Evolutionary conservation across 2,888 invertebrate species (phyloP).

Genomic region (Dyspetes luteomarginatus): DNA sequence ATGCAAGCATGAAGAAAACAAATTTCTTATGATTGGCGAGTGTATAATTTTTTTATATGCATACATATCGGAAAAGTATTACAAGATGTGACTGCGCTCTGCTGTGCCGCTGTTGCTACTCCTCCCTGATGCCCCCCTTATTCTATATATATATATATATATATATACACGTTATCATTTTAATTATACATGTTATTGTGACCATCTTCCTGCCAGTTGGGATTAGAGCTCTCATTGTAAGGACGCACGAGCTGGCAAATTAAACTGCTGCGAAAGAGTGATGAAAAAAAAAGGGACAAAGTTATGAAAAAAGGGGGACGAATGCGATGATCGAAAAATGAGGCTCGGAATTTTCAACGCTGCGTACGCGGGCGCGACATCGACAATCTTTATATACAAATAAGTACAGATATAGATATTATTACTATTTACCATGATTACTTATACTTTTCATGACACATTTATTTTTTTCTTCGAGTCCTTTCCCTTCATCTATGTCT

Average conservation of each 20-base stretch:
- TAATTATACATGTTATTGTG: slow-evolving; percentile 35
- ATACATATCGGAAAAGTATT: slow-evolving; percentile 69
- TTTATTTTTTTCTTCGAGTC: slow-evolving; percentile 10
- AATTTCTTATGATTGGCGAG: slow-evolving; percentile 44
- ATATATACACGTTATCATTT: slow-evolving; percentile 5
- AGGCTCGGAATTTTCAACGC: slow-evolving; percentile 31
- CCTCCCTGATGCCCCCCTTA: slow-evolving; percentile 11
- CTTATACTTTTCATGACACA: not conserved
- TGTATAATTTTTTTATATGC: slow-evolving; percentile 66
- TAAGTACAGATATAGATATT: slow-evolving; percentile 50
- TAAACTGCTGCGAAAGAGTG: not conserved
- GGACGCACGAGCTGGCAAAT: not conserved
- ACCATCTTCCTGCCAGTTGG: slow-evolving; percentile 58
- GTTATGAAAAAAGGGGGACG: too few relatives aligned
- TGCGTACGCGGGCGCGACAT: slow-evolving; percentile 51
- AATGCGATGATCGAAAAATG: too few relatives aligned
- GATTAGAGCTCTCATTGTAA: slow-evolving; percentile 41
- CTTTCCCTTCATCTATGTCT: slow-evolving; percentile 42
- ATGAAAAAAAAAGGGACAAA: slow-evolving; percentile 13
- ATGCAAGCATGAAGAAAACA: not conserved
- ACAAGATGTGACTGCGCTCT: slow-evolving; percentile 56
- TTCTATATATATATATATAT: not conserved
- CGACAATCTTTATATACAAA: slow-evolving; percentile 53
- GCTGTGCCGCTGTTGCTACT: slow-evolving; percentile 36
- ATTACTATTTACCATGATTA: too few relatives aligned